These are phyloP conservation scores for Onchidella celtica DNA, from an alignment of 2,888 invertebrate species.

Conservation along the genomic window DNA sequence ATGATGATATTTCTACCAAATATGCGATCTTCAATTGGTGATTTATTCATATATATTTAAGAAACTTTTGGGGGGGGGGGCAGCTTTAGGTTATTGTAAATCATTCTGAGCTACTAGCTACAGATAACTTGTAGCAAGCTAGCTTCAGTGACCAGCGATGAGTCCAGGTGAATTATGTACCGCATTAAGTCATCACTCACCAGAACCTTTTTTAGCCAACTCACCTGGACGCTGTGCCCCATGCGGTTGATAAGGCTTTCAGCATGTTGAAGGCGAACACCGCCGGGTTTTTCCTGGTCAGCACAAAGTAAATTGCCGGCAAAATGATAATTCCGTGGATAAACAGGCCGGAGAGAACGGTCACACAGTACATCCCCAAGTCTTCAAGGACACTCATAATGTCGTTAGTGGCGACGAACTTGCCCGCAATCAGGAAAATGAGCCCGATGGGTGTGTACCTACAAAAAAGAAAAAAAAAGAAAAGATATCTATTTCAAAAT, in stretches of 20 bases:
- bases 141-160: too few species aligned
- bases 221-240: conserved; percentile 78
- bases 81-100: too few species aligned
- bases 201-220: not conserved
- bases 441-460: conserved; percentile 79
- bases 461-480: conserved; percentile 42
- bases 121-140: too few species aligned
- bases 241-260: conserved; percentile 85
- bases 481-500: too few species aligned
- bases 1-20: too few species aligned
- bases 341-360: conserved; percentile 90
- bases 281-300: conserved; percentile 74
- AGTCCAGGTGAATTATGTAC: too few species aligned
- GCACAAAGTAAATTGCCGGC: conserved; percentile 89
- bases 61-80: too few species aligned
- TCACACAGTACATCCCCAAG: conserved; percentile 93
- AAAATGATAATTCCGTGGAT: conserved; percentile 95
- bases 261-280: conserved; percentile 68
- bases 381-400: conserved; percentile 90
- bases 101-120: too few species aligned
- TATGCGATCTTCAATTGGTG: too few species aligned
- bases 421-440: conserved; percentile 85
- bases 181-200: not conserved
- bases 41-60: too few species aligned
- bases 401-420: conserved; percentile 93